A percentile compares a stretch with the other conserved stretches of the same genome.
Evolutionary conservation across 2,113 vertebrate species (phyloP).

Genomic region (Lophius piscatorius): DNA sequence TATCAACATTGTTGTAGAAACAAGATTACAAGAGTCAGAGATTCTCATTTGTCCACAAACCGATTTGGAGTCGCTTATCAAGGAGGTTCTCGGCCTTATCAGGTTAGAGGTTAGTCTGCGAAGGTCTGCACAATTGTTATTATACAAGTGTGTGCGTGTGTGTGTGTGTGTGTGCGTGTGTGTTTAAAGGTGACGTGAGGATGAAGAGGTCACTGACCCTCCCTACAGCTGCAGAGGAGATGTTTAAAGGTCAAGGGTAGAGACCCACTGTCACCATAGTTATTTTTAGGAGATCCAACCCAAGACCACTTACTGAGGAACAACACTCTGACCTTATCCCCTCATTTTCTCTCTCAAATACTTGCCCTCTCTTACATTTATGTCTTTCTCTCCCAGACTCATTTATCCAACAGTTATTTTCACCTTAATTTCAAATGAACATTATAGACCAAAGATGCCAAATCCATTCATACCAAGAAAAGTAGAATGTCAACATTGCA

Average conservation of each 20-base stretch:
- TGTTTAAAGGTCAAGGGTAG: constrained; percentile 47
- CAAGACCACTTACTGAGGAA: constrained; percentile 11
- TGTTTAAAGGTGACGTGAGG: constrained; percentile 17
- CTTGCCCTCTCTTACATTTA: neutral
- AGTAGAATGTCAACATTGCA: neutral
- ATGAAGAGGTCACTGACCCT: constrained; percentile 50
- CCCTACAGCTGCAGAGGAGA: constrained; percentile 20
- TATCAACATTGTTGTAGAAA: neutral
- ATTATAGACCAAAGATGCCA: neutral
- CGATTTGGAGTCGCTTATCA: constrained; percentile 4
- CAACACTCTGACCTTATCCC: neutral
- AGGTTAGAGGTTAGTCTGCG: constrained; percentile 35
- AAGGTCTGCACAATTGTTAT: constrained; percentile 49
- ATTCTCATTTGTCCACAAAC: neutral
- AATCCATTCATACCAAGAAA: no score
- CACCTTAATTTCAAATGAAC: no score
- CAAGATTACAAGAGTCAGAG: constrained; percentile 1
- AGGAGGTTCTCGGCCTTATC: neutral
- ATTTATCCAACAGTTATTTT: no score
- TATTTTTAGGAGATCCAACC: constrained; percentile 33
- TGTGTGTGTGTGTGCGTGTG: constrained; percentile 28
- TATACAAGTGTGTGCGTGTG: constrained; percentile 23
- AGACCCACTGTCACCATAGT: constrained; percentile 4
- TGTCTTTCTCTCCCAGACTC: neutral
- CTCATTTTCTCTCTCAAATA: neutral